Percentiles rank a stretch among this genome's conserved stretches.
These are phyloP conservation scores for Amiota communis DNA, from an alignment of 2,888 invertebrate genomes.

Conservation along the genomic window DNA sequence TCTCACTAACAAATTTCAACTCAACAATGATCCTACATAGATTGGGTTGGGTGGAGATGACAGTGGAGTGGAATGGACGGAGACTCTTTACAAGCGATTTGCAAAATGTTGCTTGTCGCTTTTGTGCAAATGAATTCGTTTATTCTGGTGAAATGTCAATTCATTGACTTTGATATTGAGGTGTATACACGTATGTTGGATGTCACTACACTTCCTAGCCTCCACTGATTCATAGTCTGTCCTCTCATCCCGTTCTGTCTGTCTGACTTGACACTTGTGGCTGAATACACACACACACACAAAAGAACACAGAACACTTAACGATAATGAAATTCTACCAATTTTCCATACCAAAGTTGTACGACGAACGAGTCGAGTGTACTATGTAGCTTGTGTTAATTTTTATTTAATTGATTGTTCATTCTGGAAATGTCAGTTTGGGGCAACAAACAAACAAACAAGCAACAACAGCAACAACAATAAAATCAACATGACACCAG, in stretches of 20 bases:
- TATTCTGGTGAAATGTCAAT: conserved; percentile 66
- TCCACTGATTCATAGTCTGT: background rate
- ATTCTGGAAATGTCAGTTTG: conserved; percentile 7
- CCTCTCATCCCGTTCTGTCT: background rate
- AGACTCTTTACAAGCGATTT: no score
- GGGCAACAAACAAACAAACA: background rate
- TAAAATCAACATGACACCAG: conserved; percentile 8
- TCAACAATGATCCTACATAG: no score
- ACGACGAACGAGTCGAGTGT: no score
- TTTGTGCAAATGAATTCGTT: conserved; percentile 66
- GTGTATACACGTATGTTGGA: background rate
- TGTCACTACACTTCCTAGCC: background rate
- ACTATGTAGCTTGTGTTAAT: conserved; percentile 4
- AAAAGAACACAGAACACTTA: conserved; percentile 11
- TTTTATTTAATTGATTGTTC: conserved; percentile 19
- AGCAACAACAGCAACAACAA: background rate
- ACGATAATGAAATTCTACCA: conserved; percentile 16
- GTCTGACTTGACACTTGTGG: conserved; percentile 15
- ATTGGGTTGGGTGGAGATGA: no score
- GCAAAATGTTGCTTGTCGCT: conserved; percentile 18
- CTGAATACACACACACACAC: background rate
- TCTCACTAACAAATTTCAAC: no score
- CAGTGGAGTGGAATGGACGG: no score
- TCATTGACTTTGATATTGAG: background rate
- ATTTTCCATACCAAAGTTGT: background rate